These are phyloP conservation scores for Calephelis virginiensis DNA, from an alignment of 1,140 invertebrate species.

Conservation along the genomic window DNA sequence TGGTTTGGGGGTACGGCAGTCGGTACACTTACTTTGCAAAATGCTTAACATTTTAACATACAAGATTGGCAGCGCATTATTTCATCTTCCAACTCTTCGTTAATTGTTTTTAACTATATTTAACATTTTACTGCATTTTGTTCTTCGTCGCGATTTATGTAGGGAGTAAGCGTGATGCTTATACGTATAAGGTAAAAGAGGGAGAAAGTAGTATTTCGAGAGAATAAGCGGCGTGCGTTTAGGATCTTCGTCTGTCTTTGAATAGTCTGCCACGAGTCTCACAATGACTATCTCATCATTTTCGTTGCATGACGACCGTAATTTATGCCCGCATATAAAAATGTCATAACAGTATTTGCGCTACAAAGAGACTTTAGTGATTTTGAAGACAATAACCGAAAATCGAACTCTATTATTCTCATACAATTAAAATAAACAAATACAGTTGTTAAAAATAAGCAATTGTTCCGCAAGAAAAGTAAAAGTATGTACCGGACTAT, in stretches of 20 bases:
- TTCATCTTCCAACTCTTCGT: no score
- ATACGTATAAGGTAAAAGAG: no score
- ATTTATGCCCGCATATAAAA: not conserved
- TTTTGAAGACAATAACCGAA: not conserved
- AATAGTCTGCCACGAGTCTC: not conserved
- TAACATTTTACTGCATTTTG: no score
- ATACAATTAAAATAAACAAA: not conserved
- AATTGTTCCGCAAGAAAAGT: not conserved
- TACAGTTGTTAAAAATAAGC: not conserved
- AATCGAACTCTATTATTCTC: not conserved
- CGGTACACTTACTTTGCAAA: no score
- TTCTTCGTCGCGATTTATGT: no score
- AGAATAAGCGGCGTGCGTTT: not conserved
- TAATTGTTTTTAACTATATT: no score
- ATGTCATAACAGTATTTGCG: slow-evolving; percentile 1
- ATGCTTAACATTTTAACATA: no score
- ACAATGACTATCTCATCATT: not conserved
- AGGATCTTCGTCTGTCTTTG: not conserved
- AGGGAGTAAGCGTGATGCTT: no score
- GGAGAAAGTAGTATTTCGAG: no score
- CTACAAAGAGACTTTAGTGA: not conserved
- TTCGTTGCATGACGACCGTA: slow-evolving; percentile 1
- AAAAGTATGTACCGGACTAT: not conserved
- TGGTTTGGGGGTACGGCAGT: no score
- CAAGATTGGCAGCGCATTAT: no score